Percentiles rank a stretch among this genome's conserved stretches.
Evolutionary conservation across 2,888 invertebrate species (phyloP).

Genomic region (Timandra comae): DNA sequence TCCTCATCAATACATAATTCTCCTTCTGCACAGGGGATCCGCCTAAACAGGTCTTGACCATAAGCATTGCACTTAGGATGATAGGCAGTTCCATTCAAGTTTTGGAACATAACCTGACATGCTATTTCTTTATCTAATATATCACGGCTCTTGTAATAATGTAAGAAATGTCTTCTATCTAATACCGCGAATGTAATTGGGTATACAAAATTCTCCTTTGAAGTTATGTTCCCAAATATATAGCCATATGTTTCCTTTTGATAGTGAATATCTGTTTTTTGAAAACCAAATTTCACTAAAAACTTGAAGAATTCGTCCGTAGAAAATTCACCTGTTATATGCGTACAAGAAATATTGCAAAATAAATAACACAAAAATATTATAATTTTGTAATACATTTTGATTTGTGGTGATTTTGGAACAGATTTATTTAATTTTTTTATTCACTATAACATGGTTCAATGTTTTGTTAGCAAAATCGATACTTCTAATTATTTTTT

Average conservation of each 20-base stretch:
- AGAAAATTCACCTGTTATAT: conserved; percentile 63
- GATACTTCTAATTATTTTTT: no score
- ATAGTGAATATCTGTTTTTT: conserved; percentile 93
- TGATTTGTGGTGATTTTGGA: no score
- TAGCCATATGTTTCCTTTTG: conserved; percentile 93
- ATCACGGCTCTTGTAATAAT: conserved; percentile 89
- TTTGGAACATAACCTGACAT: conserved; percentile 91
- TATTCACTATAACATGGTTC: no score
- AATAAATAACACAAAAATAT: conserved; percentile 42
- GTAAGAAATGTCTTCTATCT: conserved; percentile 90
- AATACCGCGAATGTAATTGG: conserved; percentile 92
- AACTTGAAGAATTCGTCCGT: conserved; percentile 89
- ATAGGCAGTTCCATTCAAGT: conserved; percentile 88
- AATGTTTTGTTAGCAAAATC: no score
- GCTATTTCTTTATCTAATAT: conserved; percentile 80
- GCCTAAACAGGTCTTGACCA: conserved; percentile 86
- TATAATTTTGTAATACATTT: conserved; percentile 51
- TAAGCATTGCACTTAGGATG: conserved; percentile 88
- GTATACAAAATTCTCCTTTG: conserved; percentile 79
- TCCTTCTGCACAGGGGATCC: conserved; percentile 88
- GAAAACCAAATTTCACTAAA: conserved; percentile 96
- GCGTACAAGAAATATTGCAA: conserved; percentile 44
- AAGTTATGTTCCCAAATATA: conserved; percentile 96
- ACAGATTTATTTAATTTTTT: background rate
- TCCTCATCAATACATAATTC: conserved; percentile 92